Evolutionary conservation across 2,797 vertebrate species (phyloP).

Genomic region (Gorsachius magnificus): DNA sequence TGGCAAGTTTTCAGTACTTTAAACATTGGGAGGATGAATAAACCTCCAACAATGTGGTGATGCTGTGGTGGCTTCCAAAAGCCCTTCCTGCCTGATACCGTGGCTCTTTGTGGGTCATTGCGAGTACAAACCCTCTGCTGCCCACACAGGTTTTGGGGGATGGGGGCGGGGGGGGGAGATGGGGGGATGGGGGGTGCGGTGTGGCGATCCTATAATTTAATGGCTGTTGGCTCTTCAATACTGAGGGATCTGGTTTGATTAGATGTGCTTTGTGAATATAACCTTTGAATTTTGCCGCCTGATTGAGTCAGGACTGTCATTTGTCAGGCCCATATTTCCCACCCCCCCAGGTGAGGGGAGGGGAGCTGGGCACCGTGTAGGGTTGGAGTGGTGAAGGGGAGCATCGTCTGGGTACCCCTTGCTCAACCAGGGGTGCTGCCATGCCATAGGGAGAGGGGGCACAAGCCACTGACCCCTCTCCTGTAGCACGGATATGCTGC

Average conservation of each 20-base stretch:
- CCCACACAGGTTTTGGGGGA: neutral
- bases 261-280: neutral
- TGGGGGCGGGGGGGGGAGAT: neutral
- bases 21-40: neutral
- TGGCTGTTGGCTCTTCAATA: neutral
- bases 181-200: no score
- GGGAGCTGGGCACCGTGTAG: rapidly evolving
- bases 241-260: neutral
- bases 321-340: neutral
- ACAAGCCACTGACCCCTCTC: neutral
- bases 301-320: neutral
- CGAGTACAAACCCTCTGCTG: neutral
- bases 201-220: neutral
- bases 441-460: neutral
- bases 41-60: neutral
- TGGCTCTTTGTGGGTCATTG: neutral
- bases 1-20: neutral
- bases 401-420: rapidly evolving
- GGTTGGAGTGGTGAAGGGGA: neutral
- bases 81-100: neutral
- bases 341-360: rapidly evolving
- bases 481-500: rapidly evolving
- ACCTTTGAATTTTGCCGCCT: neutral
- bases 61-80: neutral
- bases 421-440: neutral